Evolutionary conservation across 2,113 vertebrate genomes (phyloP).

Genomic region (Rhineura floridana): DNA sequence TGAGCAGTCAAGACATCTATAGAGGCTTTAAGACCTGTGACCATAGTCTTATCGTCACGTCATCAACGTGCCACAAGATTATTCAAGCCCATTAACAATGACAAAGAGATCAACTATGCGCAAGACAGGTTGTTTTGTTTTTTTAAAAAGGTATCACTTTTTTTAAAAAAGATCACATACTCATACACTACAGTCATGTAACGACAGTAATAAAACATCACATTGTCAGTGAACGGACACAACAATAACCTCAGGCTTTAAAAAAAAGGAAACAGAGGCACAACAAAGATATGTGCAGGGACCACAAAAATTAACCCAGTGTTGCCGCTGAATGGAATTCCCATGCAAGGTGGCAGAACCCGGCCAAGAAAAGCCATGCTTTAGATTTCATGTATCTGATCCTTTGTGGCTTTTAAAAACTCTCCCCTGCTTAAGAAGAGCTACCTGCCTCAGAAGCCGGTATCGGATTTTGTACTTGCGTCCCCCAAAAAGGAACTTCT

Average conservation of each 20-base stretch:
- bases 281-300: slow-evolving; percentile 57
- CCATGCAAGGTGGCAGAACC: slow-evolving; percentile 51
- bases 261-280: slow-evolving; percentile 61
- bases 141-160: slow-evolving; percentile 37
- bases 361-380: slow-evolving; percentile 29
- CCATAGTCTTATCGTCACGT: background rate
- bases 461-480: fast-evolving
- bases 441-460: background rate
- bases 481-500: background rate
- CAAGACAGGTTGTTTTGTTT: background rate
- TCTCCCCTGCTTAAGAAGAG: fast-evolving
- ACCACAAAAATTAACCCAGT: slow-evolving; percentile 6
- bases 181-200: slow-evolving; percentile 13
- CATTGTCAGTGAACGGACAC: background rate
- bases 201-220: slow-evolving; percentile 9
- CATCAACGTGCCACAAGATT: background rate
- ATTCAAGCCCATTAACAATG: background rate
- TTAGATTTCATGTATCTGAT: background rate
- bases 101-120: background rate
- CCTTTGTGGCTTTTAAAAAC: background rate
- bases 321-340: slow-evolving; percentile 47
- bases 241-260: background rate
- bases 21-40: background rate
- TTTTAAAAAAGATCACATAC: background rate
- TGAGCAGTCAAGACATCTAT: background rate